Evolutionary conservation across 1,140 invertebrate species (phyloP), one percentile per base, ranked within the genome.

Genomic region (Cyclargus thomasi): DNA sequence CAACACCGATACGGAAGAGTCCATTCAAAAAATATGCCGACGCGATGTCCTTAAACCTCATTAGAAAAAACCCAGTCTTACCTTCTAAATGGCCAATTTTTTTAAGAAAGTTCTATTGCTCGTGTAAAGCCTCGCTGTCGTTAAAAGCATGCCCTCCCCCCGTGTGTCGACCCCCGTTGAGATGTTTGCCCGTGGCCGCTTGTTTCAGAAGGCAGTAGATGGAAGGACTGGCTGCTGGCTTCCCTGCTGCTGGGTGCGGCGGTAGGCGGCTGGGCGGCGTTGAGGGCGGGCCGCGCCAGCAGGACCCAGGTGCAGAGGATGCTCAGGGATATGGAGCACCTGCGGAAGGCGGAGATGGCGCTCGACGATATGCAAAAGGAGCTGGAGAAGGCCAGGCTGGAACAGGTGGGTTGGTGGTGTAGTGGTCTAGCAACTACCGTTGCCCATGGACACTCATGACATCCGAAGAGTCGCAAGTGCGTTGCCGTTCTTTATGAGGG

Each of bases 301-400:
- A 95, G 97, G 73, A 92, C 92, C 65, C 95, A 98, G 81, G 91
- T 99, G 39, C 93, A 94, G 64, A 94, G 96, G 68, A 97, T 99
- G 97, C 95, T 97, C 81, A 95, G 95, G 76, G 97, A 99, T 77
- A 97, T 99, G 96, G 97, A 98, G 78, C 95, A 95, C 74, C 91
- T 99, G 64, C 95, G 97, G 71, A 95, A 95, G 78, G 97, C 97
- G 5, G 97, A 99, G 89, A 92, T 96, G 70, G 95, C 96, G 20
- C 85, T 99, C 3, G 94, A 95, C 85, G 94, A 97, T 80, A 92
- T 98, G 82, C 96, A 98, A 90, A 95, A 95, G 86, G 93, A 93
- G 76, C 76, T 93, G 29, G 92, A 93, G 74, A 87, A 91, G 69
- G 92, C 92, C 0, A 80, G 91, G n/a, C 75, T 91, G 67, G 90